A percentile compares a stretch with the other conserved stretches of the same genome.
Conservation (phyloP, 2,797 vertebrate species). For the Sus cebifrons region DNA sequence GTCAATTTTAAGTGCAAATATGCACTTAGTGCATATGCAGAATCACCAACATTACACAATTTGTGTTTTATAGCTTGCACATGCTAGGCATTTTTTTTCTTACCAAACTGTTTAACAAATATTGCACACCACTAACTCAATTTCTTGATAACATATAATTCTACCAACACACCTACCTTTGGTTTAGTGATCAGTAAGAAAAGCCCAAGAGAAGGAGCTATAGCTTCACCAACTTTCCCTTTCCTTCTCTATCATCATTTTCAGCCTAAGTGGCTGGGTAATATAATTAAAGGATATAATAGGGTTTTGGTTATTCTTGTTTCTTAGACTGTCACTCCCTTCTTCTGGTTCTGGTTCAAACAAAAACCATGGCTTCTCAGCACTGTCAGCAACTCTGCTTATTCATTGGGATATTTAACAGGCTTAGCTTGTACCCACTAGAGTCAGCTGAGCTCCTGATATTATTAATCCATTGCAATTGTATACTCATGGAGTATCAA, state of each 20-base stretch:
- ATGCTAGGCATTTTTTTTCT: not conserved
- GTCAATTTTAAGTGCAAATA: slow-evolving; percentile 40
- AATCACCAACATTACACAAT: not conserved
- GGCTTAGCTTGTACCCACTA: not conserved
- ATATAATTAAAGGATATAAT: not conserved
- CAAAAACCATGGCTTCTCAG: not conserved
- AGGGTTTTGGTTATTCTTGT: not conserved
- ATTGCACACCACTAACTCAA: not conserved
- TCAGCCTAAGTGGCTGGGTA: not conserved
- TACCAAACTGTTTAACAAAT: slow-evolving; percentile 1
- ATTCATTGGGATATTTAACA: too few relatives aligned
- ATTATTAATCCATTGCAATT: not conserved
- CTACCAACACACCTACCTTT: not conserved
- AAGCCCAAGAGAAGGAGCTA: not conserved
- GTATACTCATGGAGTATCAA: not conserved
- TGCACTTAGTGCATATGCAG: not conserved
- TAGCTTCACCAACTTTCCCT: not conserved
- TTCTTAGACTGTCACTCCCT: not conserved
- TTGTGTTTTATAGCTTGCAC: not conserved
- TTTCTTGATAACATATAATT: not conserved
- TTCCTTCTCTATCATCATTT: not conserved
- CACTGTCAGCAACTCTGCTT: not conserved
- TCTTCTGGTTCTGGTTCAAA: not conserved
- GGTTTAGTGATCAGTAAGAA: not conserved
- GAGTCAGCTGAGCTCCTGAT: not conserved